Conservation (phyloP, 2,888 invertebrate species). For the Cantharis flavilabris region DNA sequence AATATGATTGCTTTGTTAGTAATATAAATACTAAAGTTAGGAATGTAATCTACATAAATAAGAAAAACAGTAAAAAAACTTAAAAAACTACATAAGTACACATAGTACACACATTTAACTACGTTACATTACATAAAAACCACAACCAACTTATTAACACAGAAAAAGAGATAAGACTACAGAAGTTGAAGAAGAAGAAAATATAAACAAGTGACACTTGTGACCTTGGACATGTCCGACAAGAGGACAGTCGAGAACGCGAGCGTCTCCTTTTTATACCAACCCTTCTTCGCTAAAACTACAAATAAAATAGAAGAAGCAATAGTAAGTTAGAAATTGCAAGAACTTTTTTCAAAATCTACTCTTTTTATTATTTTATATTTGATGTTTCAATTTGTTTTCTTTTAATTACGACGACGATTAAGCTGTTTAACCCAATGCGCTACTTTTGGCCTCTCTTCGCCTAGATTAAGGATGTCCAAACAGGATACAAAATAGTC, state of each 20-base stretch:
- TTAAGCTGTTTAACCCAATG: constrained; percentile 87
- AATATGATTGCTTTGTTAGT: background rate
- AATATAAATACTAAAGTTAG: constrained; percentile 5
- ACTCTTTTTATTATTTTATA: background rate
- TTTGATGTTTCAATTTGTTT: background rate
- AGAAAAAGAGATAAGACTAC: background rate
- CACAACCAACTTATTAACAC: constrained; percentile 1
- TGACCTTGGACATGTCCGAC: background rate
- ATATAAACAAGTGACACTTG: background rate
- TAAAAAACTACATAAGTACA: background rate
- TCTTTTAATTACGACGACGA: constrained; percentile 55
- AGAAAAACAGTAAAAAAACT: background rate
- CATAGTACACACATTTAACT: background rate
- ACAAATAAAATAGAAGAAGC: background rate
- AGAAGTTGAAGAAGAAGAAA: background rate
- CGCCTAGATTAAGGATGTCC: constrained; percentile 79
- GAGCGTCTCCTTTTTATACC: background rate
- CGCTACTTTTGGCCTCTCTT: constrained; percentile 78
- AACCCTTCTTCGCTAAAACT: background rate
- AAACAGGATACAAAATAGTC: constrained; percentile 90
- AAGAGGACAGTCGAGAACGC: background rate
- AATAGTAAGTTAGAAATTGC: background rate
- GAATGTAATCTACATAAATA: constrained; percentile 3
- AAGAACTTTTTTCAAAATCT: background rate
- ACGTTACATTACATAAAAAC: background rate